Evolutionary conservation across 2,797 vertebrate species (phyloP).

Genomic region (Cynodonichthys magdalenae): DNA sequence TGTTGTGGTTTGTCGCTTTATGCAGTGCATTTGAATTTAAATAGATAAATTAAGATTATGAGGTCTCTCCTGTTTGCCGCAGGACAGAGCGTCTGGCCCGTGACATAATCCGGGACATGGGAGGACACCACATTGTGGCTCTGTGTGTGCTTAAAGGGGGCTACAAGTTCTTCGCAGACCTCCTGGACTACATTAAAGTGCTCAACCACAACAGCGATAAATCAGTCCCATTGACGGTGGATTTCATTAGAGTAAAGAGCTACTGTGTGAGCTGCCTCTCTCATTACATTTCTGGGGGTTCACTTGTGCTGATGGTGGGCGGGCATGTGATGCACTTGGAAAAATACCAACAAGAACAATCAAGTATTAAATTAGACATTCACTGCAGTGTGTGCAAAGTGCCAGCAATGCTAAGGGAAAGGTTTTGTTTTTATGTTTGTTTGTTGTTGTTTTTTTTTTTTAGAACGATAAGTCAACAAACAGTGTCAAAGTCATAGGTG

Average conservation of each 20-base stretch:
- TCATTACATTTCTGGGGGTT: slow-evolving; percentile 34
- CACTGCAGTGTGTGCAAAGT: slow-evolving; percentile 2
- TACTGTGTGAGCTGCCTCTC: slow-evolving; percentile 80
- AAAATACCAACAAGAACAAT: slow-evolving; percentile 16
- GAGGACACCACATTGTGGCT: slow-evolving; percentile 86
- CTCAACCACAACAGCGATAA: slow-evolving; percentile 87
- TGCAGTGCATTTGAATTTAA: slow-evolving; percentile 29
- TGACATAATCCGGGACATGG: slow-evolving; percentile 87
- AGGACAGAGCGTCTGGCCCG: slow-evolving; percentile 88
- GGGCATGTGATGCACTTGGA: slow-evolving; percentile 20
- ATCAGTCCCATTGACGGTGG: slow-evolving; percentile 87
- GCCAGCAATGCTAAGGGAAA: not conserved
- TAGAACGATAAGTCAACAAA: slow-evolving; percentile 84
- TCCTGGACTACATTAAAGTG: slow-evolving; percentile 88
- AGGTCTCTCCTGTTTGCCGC: slow-evolving; percentile 28
- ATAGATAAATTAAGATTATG: not conserved
- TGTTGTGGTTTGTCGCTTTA: not conserved
- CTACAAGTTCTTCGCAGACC: slow-evolving; percentile 90
- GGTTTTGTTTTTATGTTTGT: slow-evolving; percentile 21
- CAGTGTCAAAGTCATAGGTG: slow-evolving; percentile 83
- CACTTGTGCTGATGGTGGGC: slow-evolving; percentile 29
- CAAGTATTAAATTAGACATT: slow-evolving; percentile 9
- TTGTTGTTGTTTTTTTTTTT: not conserved
- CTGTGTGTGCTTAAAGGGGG: slow-evolving; percentile 90
- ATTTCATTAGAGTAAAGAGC: slow-evolving; percentile 90